A percentile compares a stretch with the other conserved stretches of the same genome.
Conservation (phyloP, 53 echinoderm and acorn worm genomes). For the Crossaster papposus region DNA sequence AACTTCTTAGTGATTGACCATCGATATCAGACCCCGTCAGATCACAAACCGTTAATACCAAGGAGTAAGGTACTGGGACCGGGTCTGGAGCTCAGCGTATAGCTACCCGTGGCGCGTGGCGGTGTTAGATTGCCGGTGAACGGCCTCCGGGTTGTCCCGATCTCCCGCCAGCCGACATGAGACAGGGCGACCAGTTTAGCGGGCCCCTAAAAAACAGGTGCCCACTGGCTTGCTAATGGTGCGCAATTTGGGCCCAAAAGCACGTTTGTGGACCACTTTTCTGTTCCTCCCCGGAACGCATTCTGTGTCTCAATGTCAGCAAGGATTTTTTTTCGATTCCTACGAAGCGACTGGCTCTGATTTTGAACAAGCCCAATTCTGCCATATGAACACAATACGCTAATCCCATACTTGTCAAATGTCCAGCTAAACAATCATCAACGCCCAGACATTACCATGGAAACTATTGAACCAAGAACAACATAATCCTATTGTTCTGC, state of each 20-base stretch:
- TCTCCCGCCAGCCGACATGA: constrained; percentile 38
- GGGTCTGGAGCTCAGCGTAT: background rate
- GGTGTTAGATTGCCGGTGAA: constrained; percentile 37
- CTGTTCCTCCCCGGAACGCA: constrained; percentile 4
- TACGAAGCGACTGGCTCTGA: background rate
- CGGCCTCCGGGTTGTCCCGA: constrained; percentile 46
- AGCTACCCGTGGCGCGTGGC: constrained; percentile 54
- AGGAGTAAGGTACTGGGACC: background rate
- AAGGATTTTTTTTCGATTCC: constrained; percentile 20
- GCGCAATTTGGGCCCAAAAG: constrained; percentile 40
- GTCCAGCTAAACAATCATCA: too few relatives aligned
- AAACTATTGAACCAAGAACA: too few relatives aligned
- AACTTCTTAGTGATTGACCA: constrained; percentile 34
- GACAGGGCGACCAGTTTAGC: constrained; percentile 29
- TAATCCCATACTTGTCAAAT: too few relatives aligned
- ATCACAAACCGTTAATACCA: too few relatives aligned
- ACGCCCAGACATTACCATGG: too few relatives aligned
- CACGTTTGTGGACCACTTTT: constrained; percentile 57
- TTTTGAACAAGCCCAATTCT: background rate
- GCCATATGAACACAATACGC: too few relatives aligned
- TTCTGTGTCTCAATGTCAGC: constrained; percentile 51
- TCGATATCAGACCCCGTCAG: too few relatives aligned
- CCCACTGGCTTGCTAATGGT: constrained; percentile 43
- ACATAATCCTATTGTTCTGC: too few relatives aligned
- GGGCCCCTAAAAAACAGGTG: constrained; percentile 56